Base-by-base conservation (phyloP, 2,888 invertebrate genomes). In the Cephus pygmeus region DNA sequence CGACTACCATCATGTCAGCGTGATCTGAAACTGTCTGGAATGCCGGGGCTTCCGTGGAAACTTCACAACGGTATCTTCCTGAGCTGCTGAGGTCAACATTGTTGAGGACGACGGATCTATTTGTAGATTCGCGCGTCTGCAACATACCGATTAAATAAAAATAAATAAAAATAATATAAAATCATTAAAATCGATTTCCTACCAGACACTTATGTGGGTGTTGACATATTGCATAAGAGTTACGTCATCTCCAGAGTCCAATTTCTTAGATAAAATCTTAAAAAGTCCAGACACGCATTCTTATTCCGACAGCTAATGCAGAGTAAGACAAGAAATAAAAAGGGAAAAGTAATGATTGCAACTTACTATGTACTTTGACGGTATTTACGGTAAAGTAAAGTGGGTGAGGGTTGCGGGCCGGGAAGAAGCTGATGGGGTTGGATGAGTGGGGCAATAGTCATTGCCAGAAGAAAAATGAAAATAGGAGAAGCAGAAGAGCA, bases 21-120 rank as follows among this genome's bases (percentile, higher is more conserved):
- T 94, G 94, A 87, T 94, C 94, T 73, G 93, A 93, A 84, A 95
- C 94, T 77, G 95, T 95, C 90, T 95, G 94, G 90, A 95, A 95
- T 82, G 93, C 94, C 74, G 95, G 95, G 74, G 95, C 95, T 89
- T 95, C 95, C 69, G 94, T 95, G 78, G 95, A 95, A 83, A 95
- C 95, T 89, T 95, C 95, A 89, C 95, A 95, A 81, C 94, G 93
- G 91, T 95, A 95, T 80, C 94, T 91, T 76, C 95, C 95, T 73
- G 94, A 92, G 81, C 94, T 93, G 83, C 93, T 92, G 79, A 95
- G 92, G 88, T 94, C 94, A 86, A 95, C 95, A 83, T 93, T 93
- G 86, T 93, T 93, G 85, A 95, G 91, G 83, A 94, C 93, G 79
- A 96, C 95, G 83, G 93, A 93, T 84, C 93, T 94, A 87, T 95